Evolutionary conservation across 2,113 vertebrate genomes (phyloP).

Genomic region (Lepisosteus oculatus): DNA sequence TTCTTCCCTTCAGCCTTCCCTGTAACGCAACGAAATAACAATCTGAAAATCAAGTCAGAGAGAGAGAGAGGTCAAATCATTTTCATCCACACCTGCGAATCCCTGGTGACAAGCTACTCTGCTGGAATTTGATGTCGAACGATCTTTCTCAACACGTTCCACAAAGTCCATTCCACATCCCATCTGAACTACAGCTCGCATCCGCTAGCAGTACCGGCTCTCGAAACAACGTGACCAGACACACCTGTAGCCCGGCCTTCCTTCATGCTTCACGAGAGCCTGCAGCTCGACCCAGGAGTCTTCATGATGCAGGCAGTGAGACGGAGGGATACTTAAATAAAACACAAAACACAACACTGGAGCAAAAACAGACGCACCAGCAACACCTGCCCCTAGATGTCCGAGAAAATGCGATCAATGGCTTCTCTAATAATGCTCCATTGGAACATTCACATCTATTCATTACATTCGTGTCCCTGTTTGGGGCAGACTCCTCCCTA

Average conservation of each 20-base stretch:
- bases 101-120: too few species aligned
- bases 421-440: background rate
- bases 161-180: too few species aligned
- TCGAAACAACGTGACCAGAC: conserved; percentile 26
- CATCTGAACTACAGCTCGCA: too few species aligned
- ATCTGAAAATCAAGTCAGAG: conserved; percentile 52
- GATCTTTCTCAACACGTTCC: too few species aligned
- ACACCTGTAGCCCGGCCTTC: conserved; percentile 62
- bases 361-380: background rate
- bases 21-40: conserved; percentile 78
- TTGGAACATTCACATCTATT: background rate
- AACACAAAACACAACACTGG: background rate
- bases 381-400: background rate
- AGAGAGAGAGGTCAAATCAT: background rate
- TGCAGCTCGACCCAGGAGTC: conserved; percentile 80
- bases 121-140: too few species aligned
- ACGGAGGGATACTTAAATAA: conserved; percentile 70
- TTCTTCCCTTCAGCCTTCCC: conserved; percentile 71
- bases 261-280: conserved; percentile 55
- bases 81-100: too few species aligned
- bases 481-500: too few species aligned
- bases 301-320: conserved; percentile 84
- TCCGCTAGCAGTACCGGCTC: too few species aligned
- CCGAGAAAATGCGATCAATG: background rate
- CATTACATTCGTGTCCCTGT: too few species aligned